Evolutionary conservation across 2,888 invertebrate species (phyloP), one percentile per base, ranked within the genome.

Genomic region (Drosophila peninsularis): DNA sequence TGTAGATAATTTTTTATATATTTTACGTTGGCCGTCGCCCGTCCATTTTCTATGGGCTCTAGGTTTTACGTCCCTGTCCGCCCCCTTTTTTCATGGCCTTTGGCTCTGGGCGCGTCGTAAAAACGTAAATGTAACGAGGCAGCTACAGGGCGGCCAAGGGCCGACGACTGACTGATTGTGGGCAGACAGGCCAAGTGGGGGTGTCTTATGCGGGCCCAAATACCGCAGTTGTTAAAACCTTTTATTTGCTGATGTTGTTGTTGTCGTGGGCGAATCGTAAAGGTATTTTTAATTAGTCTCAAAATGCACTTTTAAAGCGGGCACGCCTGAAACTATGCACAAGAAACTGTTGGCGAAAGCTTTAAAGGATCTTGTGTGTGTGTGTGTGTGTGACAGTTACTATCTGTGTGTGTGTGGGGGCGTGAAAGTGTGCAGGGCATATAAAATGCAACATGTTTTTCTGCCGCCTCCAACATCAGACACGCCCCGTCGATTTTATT

Each of bases 1-100:
- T 87, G 85, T 89, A 89, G 89, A 89, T 85, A 89, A 85, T 89
- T 88, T 88, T 85, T 86, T 87, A 87, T 82, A 85, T 79, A 85
- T 79, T 63, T 75, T 72, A 68, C 60, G 53, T 30, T 50, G 57
- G 55, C 55, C 49, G 42, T 36, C 37, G 53, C 50, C 32, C 55
- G 60, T 65, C 62, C 79, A 44, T 64, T 71, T 69, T 73, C 62
- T 61, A 75, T 63, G 76, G 42, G 27, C 17, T 67, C 64, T 71
- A 67, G 75, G 55, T 53, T 78, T 71, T 62, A 71, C 44, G 74
- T 62, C 49, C 55, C 39, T 76, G 34, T 32, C 47, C 55, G 30
- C 17, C 32, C 19, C 13, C 19, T 17, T 36, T 49, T 44, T 73
- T 75, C 68, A 77, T 65, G 62, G 63, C 62, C 64, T 69, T 55